Percentiles rank a stretch among this genome's conserved stretches.
These are phyloP conservation scores for Crocuta crocuta DNA, from an alignment of 2,113 vertebrate species.

Conservation along the genomic window DNA sequence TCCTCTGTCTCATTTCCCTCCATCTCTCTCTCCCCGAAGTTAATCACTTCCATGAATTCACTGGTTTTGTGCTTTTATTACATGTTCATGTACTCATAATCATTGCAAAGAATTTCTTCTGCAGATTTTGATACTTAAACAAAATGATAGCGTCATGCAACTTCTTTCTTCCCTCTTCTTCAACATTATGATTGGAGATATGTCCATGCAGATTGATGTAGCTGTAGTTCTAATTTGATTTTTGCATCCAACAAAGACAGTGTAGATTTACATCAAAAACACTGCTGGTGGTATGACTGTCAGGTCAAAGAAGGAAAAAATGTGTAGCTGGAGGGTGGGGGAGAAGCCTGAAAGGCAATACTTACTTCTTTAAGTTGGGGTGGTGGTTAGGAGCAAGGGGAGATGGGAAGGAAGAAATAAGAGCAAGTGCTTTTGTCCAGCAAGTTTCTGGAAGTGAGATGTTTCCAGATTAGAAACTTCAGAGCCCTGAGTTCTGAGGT, in stretches of 20 bases:
- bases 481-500: neutral
- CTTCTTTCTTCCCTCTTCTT: neutral
- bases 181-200: neutral
- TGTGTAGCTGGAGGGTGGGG: neutral
- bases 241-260: neutral
- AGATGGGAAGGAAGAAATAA: neutral
- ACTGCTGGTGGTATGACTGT: neutral
- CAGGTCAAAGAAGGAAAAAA: conserved; percentile 7
- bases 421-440: neutral
- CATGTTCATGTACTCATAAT: neutral
- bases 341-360: too few species aligned
- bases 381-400: neutral
- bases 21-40: neutral
- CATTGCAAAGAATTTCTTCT: neutral
- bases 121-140: neutral
- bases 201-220: neutral
- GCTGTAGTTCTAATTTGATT: neutral
- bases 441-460: neutral
- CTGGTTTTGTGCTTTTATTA: neutral
- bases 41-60: conserved; percentile 13
- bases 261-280: neutral
- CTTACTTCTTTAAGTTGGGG: neutral
- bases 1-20: neutral
- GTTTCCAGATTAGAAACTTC: neutral
- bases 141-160: neutral